Conservation (phyloP, 2,113 vertebrate species). For the Erpornis zantholeuca region DNA sequence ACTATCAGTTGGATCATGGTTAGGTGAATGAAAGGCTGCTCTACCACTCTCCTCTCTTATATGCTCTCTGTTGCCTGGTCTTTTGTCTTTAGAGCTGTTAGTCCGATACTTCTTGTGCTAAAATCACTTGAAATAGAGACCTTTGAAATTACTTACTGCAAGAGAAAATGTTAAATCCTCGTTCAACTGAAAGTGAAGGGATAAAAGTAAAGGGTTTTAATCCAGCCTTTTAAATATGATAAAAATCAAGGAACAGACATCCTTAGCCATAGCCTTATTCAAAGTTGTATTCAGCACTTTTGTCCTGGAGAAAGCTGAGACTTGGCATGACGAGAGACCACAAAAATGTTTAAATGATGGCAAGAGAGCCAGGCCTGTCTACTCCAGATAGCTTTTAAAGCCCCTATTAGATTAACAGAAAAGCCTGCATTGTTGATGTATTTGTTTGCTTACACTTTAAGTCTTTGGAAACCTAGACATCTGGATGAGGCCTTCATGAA, state of each 20-base stretch:
- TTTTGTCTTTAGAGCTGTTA: not conserved
- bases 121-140: not conserved
- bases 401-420: not conserved
- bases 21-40: not conserved
- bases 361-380: not conserved
- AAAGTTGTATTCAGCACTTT: not conserved
- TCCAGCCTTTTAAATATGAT: not conserved
- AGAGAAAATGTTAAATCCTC: not conserved
- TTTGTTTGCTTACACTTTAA: not conserved
- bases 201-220: not conserved
- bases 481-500: not conserved
- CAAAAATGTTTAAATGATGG: conserved; percentile 5
- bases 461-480: not conserved
- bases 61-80: not conserved
- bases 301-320: not conserved
- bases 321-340: not conserved
- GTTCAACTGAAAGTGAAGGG: not conserved
- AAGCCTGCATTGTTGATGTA: not conserved
- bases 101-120: not conserved
- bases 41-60: not conserved
- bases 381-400: not conserved
- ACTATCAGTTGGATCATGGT: not conserved
- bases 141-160: not conserved
- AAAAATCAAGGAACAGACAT: not conserved
- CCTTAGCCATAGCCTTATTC: not conserved